Percentiles rank a stretch among this genome's conserved stretches.
phyloP scores from a whole-genome alignment of 2,113 vertebrate species.

The Gymnarchus niloticus region DNA sequence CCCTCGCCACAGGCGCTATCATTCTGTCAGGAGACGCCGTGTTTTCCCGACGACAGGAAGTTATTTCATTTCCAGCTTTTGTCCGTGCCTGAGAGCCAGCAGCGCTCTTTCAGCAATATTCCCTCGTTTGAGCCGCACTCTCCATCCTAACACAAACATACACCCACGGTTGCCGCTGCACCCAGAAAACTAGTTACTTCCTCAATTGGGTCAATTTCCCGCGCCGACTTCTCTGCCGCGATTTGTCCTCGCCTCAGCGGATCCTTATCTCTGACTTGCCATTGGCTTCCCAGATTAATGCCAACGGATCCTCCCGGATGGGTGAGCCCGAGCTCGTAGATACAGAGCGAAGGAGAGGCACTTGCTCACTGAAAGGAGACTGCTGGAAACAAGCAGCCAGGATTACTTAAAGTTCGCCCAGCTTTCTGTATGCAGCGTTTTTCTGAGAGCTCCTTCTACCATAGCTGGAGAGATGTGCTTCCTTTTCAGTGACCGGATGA shows the following conservation, averaged over 20 bases:
- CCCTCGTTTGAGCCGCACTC: slow-evolving; percentile 79
- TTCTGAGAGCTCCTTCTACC: slow-evolving; percentile 1
- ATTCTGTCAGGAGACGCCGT: slow-evolving; percentile 88
- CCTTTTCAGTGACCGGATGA: neutral
- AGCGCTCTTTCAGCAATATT: slow-evolving; percentile 98
- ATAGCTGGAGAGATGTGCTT: neutral
- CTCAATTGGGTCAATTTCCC: slow-evolving; percentile 93
- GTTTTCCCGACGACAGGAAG: slow-evolving; percentile 85
- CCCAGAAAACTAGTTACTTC: slow-evolving; percentile 97
- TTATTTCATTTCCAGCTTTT: slow-evolving; percentile 99
- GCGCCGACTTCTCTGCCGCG: slow-evolving; percentile 77
- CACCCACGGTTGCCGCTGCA: slow-evolving; percentile 80
- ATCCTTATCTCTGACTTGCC: slow-evolving; percentile 81
- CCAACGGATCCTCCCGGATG: slow-evolving; percentile 33
- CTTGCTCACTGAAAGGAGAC: neutral
- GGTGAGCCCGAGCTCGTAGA: neutral
- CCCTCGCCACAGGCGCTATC: slow-evolving; percentile 77
- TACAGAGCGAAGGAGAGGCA: neutral
- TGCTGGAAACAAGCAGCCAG: neutral
- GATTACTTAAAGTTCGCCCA: neutral
- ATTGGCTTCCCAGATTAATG: slow-evolving; percentile 64
- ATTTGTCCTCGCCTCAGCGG: slow-evolving; percentile 75
- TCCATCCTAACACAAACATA: slow-evolving; percentile 96
- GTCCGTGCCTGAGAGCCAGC: slow-evolving; percentile 88
- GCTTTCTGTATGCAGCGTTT: neutral